Evolutionary conservation across 2,888 invertebrate species (phyloP).

Genomic region (Vannuccia rotundouncinata): DNA sequence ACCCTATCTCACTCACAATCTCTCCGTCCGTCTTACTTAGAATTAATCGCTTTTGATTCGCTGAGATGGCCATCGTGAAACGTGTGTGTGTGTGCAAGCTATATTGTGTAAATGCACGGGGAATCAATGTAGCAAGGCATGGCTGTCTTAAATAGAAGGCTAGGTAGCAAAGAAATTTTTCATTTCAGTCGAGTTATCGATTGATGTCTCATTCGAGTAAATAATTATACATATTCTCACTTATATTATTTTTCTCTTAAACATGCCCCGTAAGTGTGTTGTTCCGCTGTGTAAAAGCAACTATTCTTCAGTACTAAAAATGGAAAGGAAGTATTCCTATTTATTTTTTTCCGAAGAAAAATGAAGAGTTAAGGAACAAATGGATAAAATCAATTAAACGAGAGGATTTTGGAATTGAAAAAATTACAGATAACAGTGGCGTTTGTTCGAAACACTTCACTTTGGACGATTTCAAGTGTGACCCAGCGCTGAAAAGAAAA

Average conservation of each 20-base stretch:
- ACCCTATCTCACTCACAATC: slow-evolving; percentile 26
- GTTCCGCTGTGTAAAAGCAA: slow-evolving; percentile 32
- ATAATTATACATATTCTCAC: slow-evolving; percentile 26
- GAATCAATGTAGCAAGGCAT: slow-evolving; percentile 24
- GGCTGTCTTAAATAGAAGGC: slow-evolving; percentile 24
- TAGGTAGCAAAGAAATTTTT: slow-evolving; percentile 5
- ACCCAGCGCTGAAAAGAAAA: slow-evolving; percentile 6
- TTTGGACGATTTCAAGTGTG: slow-evolving; percentile 25
- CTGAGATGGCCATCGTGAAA: slow-evolving; percentile 26
- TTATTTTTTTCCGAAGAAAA: slow-evolving; percentile 31
- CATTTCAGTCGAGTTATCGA: slow-evolving; percentile 21
- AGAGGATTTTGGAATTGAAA: slow-evolving; percentile 24
- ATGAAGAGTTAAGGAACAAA: slow-evolving; percentile 25
- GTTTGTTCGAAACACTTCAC: slow-evolving; percentile 28
- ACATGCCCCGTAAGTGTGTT: slow-evolving; percentile 31
- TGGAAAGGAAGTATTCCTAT: slow-evolving; percentile 20
- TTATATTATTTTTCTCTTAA: slow-evolving; percentile 21
- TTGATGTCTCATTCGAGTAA: slow-evolving; percentile 26
- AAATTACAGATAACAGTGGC: slow-evolving; percentile 22
- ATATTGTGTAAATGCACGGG: slow-evolving; percentile 26
- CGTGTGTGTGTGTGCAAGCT: slow-evolving; percentile 26
- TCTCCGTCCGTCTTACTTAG: slow-evolving; percentile 26
- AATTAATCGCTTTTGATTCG: slow-evolving; percentile 22
- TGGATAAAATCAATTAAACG: slow-evolving; percentile 10
- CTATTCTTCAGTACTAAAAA: slow-evolving; percentile 25